Conservation (phyloP, 37 sponge, comb jelly and placozoan genomes). For the Halichondria panicea region DNA sequence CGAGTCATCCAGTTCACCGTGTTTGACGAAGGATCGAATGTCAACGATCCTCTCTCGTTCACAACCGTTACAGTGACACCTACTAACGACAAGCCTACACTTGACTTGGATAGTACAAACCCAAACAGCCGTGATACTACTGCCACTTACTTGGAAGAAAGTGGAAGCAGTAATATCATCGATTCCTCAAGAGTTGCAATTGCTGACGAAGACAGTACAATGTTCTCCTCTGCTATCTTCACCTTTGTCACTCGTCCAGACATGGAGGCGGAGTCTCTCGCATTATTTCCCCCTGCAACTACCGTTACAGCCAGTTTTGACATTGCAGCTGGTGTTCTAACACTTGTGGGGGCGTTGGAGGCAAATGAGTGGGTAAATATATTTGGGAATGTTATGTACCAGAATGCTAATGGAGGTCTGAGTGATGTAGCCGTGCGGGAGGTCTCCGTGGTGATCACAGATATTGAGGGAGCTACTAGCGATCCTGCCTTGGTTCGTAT, state of each 20-base stretch:
- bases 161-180: slow-evolving; percentile 26
- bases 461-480: slow-evolving; percentile 56
- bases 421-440: slow-evolving; percentile 1
- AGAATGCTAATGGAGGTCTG: slow-evolving; percentile 33
- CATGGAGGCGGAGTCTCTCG: slow-evolving; percentile 51
- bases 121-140: slow-evolving; percentile 6
- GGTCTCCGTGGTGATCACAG: slow-evolving; percentile 38
- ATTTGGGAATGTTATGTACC: slow-evolving; percentile 36
- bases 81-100: slow-evolving; percentile 65
- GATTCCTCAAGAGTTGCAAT: slow-evolving; percentile 17
- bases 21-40: slow-evolving; percentile 15
- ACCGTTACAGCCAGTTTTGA: background rate
- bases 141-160: slow-evolving; percentile 19
- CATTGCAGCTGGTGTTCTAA: slow-evolving; percentile 13
- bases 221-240: slow-evolving; percentile 15
- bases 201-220: slow-evolving; percentile 54
- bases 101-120: slow-evolving; percentile 36
- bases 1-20: slow-evolving; percentile 37
- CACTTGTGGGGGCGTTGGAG: background rate
- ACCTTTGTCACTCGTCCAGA: slow-evolving; percentile 31
- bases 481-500: slow-evolving; percentile 31
- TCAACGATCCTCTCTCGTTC: slow-evolving; percentile 37
- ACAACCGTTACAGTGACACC: slow-evolving; percentile 44
- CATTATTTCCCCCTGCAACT: background rate
- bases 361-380: slow-evolving; percentile 20